Evolutionary conservation across 2,797 vertebrate genomes (phyloP).

Genomic region (Uromys caudimaculatus): DNA sequence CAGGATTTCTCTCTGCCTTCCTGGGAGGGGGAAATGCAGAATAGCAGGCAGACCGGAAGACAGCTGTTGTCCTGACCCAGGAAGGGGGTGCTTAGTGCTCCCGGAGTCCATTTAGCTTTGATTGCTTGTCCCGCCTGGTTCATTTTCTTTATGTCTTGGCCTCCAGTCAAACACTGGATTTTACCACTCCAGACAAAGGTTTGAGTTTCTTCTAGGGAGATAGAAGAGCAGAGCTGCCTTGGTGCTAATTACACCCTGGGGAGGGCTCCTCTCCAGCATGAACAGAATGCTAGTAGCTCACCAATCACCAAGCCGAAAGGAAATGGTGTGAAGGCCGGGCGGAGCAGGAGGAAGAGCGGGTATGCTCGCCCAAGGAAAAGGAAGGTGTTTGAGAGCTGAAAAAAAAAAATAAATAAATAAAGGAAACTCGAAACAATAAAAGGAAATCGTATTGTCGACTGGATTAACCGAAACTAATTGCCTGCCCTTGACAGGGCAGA

Average conservation of each 20-base stretch:
- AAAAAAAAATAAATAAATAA: constrained; percentile 8
- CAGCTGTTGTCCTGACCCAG: background rate
- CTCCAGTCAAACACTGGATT: background rate
- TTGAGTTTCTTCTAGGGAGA: background rate
- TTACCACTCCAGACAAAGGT: background rate
- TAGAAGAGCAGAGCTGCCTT: background rate
- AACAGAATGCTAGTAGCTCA: background rate
- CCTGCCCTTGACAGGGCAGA: background rate
- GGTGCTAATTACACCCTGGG: background rate
- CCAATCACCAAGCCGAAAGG: background rate
- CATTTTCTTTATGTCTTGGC: background rate
- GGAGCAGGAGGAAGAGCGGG: background rate
- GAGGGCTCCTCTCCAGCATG: background rate
- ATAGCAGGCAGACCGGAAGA: background rate
- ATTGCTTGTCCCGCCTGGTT: background rate
- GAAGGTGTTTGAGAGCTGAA: constrained; percentile 18
- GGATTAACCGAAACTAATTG: background rate
- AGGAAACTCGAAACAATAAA: constrained; percentile 51
- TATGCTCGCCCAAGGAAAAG: background rate
- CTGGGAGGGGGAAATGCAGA: background rate
- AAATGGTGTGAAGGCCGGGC: background rate
- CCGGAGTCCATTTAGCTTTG: background rate
- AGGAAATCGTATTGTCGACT: background rate
- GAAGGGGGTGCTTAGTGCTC: background rate
- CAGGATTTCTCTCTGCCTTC: constrained; percentile 61